Conservation (phyloP, 2,113 vertebrate genomes). For the Rattus rattus region DNA sequence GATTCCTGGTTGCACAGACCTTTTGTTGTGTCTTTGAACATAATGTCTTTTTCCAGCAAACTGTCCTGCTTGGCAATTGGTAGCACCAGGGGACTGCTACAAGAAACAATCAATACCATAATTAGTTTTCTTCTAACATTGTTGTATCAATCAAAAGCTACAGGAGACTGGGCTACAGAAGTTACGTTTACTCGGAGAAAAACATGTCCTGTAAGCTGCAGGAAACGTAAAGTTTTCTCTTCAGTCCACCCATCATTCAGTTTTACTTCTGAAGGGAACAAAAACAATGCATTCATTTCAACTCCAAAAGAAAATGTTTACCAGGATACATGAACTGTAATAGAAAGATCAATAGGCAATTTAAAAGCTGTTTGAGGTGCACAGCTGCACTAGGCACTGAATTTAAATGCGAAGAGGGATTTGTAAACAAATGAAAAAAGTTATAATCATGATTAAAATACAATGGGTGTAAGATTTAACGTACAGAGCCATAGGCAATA, state of each 20-base stretch:
- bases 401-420: constrained; percentile 33
- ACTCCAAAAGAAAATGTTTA: constrained; percentile 53
- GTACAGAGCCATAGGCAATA: background rate
- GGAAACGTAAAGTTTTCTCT: constrained; percentile 28
- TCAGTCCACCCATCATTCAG: background rate
- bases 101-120: constrained; percentile 74
- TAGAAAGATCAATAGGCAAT: constrained; percentile 79
- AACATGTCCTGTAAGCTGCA: background rate
- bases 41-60: constrained; percentile 94
- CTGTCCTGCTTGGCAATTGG: constrained; percentile 96
- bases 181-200: constrained; percentile 13
- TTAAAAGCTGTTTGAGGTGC: constrained; percentile 63
- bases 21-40: constrained; percentile 94
- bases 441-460: background rate
- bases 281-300: background rate
- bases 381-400: background rate
- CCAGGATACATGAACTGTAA: constrained; percentile 37
- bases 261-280: background rate
- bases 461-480: background rate
- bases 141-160: background rate
- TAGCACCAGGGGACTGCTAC: constrained; percentile 90
- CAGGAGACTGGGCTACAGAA: background rate
- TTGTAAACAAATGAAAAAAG: constrained; percentile 14
- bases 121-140: constrained; percentile 68
- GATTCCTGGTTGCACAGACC: constrained; percentile 87